Conservation (phyloP, 2,797 vertebrate genomes). For the Gephyroberyx darwinii region DNA sequence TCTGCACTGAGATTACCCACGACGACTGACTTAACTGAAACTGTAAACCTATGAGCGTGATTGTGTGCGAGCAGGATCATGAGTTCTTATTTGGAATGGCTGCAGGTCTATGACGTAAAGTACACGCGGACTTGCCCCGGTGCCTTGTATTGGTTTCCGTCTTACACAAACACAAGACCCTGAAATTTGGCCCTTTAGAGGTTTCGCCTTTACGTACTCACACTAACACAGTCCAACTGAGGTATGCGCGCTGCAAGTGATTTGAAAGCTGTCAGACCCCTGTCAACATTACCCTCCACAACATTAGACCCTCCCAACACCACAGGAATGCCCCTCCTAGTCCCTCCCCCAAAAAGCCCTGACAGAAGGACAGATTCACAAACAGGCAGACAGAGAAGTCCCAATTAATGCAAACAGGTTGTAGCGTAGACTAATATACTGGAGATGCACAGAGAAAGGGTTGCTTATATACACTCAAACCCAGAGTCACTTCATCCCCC, state of each 20-base stretch:
- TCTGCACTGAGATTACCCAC: slow-evolving; percentile 6
- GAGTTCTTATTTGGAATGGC: slow-evolving; percentile 1
- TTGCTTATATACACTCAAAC: slow-evolving; percentile 67
- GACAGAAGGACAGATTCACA: slow-evolving; percentile 67
- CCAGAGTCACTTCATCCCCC: slow-evolving; percentile 31
- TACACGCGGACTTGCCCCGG: not conserved
- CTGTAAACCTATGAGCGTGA: slow-evolving; percentile 10
- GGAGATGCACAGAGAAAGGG: slow-evolving; percentile 77
- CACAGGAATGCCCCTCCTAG: slow-evolving; percentile 1
- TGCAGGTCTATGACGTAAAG: not conserved
- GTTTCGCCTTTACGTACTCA: not conserved
- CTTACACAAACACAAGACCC: slow-evolving; percentile 10
- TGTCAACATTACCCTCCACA: slow-evolving; percentile 14
- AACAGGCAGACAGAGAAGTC: slow-evolving; percentile 73
- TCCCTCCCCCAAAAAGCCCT: slow-evolving; percentile 34
- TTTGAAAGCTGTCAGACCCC: slow-evolving; percentile 38
- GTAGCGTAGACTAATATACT: slow-evolving; percentile 74
- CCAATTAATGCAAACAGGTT: slow-evolving; percentile 75
- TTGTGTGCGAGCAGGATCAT: not conserved
- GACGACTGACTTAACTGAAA: slow-evolving; percentile 3
- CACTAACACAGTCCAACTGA: slow-evolving; percentile 51
- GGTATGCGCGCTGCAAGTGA: slow-evolving; percentile 53
- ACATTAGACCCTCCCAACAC: slow-evolving; percentile 17
- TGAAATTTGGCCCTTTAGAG: slow-evolving; percentile 16
- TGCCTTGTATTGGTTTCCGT: not conserved